Evolutionary conservation across 92 coral and sea anemone species (phyloP).

Genomic region (Umimayanthus chanpuru): DNA sequence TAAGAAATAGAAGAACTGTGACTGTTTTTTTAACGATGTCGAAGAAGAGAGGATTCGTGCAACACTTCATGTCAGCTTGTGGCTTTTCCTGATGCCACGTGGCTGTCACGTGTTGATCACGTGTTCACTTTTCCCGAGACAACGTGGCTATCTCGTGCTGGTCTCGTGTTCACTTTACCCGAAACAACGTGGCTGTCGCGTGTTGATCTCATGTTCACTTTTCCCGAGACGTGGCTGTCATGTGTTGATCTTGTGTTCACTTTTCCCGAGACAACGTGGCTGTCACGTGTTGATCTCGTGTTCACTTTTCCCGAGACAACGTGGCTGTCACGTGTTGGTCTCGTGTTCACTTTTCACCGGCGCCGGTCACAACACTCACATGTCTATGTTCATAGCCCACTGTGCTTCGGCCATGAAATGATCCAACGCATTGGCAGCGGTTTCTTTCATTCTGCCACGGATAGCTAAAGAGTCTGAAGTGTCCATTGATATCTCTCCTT

Average conservation of each 20-base stretch:
- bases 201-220: background rate
- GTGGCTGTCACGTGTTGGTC: constrained; percentile 6
- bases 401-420: constrained; percentile 20
- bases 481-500: constrained; percentile 6
- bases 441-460: constrained; percentile 24
- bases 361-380: background rate
- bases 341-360: background rate
- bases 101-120: background rate
- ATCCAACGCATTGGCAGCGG: constrained; percentile 9
- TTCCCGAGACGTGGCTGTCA: background rate
- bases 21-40: background rate
- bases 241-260: constrained; percentile 1
- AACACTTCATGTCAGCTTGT: background rate
- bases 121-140: background rate
- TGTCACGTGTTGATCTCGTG: background rate
- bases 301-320: background rate
- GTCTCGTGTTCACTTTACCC: background rate
- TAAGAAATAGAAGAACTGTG: background rate
- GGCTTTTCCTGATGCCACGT: background rate
- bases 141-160: background rate
- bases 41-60: background rate
- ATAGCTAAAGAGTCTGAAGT: background rate
- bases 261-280: background rate
- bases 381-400: constrained; percentile 38
- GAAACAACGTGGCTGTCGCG: background rate